Evolutionary conservation across 2,797 vertebrate species (phyloP), one percentile per base, ranked within the genome.

Genomic region (Scarus forsteni): DNA sequence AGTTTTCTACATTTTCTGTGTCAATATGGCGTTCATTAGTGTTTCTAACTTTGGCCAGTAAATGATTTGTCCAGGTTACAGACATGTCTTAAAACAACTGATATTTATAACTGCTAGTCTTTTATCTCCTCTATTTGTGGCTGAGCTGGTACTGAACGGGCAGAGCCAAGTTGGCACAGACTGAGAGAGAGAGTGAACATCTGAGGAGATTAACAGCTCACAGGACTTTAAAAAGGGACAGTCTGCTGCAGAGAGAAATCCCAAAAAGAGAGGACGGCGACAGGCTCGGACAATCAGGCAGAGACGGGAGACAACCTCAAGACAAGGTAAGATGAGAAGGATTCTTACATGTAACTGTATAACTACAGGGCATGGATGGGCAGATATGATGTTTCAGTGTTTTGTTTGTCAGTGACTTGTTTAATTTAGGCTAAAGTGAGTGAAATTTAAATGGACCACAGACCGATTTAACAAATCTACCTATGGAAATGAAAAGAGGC

Each of bases 171-270:
- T 64, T 80, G 79, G 67, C 66, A 73, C 54, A 49, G 1, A 56
- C 49, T 39, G 45, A 60, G n/a, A n/a, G 19, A 54, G 48, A 49
- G 59, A 56, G 5, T 66, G 35, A 72, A 44, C 71, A 70, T 80
- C 54, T 80, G 73, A 86, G 39, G 19, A 66, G 87, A 90, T 92
- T 86, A 92, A 66, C 44, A 51, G 70, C 50, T 72, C 14, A 1
- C 53, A 45, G 61, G 59, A 69, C 64, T 88, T 84, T 87, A 88
- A 84, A 89, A 84, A 10, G 54, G 40, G 57, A 11, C 19, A 5
- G 48, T 44, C 9, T 1, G 38, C 39, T 71, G 10, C 52, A 42
- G 44, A 57, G 46, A 84, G 62, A 34, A 71, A 46, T 10, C 15
- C 18, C 49, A 56, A 49, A 53, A 63, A 3, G 69, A 61, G 68